phyloP scores from a whole-genome alignment of 2,113 vertebrate genomes.

The Laticauda laticaudata region DNA sequence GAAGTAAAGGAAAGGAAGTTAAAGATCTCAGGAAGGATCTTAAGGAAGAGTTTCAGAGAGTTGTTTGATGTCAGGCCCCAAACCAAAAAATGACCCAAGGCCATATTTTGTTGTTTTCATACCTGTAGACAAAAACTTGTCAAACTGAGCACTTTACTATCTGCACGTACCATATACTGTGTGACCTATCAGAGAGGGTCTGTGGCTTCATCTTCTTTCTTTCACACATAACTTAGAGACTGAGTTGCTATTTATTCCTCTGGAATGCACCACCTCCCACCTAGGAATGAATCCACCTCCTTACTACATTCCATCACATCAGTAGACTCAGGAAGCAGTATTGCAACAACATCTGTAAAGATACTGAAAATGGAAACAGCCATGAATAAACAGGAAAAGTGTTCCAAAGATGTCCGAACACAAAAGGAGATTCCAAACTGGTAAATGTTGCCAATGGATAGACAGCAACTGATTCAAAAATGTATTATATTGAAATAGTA shows the following conservation, averaged over 20 bases:
- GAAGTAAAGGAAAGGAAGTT: neutral
- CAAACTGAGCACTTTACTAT: neutral
- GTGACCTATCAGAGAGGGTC: neutral
- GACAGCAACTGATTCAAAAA: neutral
- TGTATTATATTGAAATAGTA: neutral
- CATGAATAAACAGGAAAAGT: neutral
- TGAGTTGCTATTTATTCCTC: neutral
- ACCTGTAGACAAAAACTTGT: neutral
- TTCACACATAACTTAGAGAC: neutral
- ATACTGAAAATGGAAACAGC: neutral
- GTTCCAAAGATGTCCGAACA: neutral
- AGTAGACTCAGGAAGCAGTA: neutral
- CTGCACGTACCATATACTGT: neutral
- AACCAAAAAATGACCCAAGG: neutral
- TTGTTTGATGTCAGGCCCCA: neutral
- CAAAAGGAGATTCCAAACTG: neutral
- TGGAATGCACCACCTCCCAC: neutral
- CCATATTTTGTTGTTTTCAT: neutral
- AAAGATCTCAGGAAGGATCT: neutral
- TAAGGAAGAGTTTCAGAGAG: neutral
- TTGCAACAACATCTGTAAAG: neutral
- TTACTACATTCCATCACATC: neutral
- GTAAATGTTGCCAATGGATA: neutral
- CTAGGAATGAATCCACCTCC: neutral
- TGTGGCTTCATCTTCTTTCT: neutral